Evolutionary conservation across 2,113 vertebrate species (phyloP), one percentile per base, ranked within the genome.

Genomic region (Columba janthina): DNA sequence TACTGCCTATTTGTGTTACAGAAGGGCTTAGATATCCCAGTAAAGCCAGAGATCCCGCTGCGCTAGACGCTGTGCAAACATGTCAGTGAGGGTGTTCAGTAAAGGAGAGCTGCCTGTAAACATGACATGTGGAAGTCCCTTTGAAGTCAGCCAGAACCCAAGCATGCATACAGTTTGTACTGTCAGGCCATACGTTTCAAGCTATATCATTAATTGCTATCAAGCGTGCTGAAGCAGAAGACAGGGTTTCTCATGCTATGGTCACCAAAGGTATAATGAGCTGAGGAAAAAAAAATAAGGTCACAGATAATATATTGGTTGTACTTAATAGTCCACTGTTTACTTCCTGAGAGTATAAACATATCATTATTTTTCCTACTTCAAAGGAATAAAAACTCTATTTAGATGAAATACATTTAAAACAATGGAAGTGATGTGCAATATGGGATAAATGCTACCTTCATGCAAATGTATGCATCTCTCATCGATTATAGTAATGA

Each of bases 111-210:
- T 88, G 89, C 62, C 92, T 94, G 88, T 70, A 84, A 94, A 70
- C 76, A 54, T 4, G 51, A 71, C 61, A 58, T 25, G 50, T 81
- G 73, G 70, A 96, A 89, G 71, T 32, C 50, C 29, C 86, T 96
- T 96, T 95, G 90, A 96, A 96, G 93, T 95, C 90, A 89, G 51
- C 13, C 38, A 90, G 72, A 90, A 87, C 46, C 67, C 88, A 84
- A 80, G 64, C 51, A 11, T 5, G 44, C 62, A 48, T 75, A 72
- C 8, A 5, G 71, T 73, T 91, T 82, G 57, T 50, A 48, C 50
- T 40, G 22, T 58, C 2, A 1, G 73, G 44, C 66, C 76, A 50
- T 20, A 76, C 3, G 0, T 89, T 75, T 72, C 50, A 54, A 89
- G 53, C 76, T 72, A n/a, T 50, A 70, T 38, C 73, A 89, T 93